Percentiles rank a stretch among this genome's conserved stretches.
phyloP scores from a whole-genome alignment of 2,113 vertebrate genomes.

The Boulengeromyrus knoepffleri region DNA sequence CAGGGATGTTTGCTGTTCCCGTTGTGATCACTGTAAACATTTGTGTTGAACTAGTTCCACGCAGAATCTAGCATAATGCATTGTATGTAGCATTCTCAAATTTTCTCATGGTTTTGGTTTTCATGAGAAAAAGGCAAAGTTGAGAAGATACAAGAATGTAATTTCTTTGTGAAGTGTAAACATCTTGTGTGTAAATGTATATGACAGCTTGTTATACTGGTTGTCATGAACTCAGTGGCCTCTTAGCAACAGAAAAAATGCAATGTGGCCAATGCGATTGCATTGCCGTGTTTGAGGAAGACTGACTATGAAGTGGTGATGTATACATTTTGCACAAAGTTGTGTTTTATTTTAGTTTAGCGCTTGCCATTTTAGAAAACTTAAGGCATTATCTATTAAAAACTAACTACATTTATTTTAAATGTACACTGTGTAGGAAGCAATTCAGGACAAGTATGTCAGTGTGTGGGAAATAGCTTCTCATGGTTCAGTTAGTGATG shows the following conservation, averaged over 20 bases:
- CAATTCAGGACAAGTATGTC: background rate
- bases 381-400: background rate
- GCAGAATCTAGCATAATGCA: background rate
- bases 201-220: background rate
- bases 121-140: background rate
- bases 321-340: background rate
- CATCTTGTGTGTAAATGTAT: background rate
- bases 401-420: background rate
- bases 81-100: background rate
- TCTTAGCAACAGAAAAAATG: background rate
- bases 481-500: background rate
- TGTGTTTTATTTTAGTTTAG: background rate
- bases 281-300: background rate
- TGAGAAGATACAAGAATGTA: background rate
- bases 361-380: background rate
- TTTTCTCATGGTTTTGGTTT: background rate
- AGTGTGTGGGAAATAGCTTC: background rate
- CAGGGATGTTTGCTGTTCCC: background rate
- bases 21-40: background rate
- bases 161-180: background rate
- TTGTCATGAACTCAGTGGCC: background rate
- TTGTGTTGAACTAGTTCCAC: background rate
- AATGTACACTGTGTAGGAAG: background rate
- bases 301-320: background rate
- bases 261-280: background rate